Conservation (phyloP, 2,113 vertebrate genomes). For the Xyliphius kryptos region DNA sequence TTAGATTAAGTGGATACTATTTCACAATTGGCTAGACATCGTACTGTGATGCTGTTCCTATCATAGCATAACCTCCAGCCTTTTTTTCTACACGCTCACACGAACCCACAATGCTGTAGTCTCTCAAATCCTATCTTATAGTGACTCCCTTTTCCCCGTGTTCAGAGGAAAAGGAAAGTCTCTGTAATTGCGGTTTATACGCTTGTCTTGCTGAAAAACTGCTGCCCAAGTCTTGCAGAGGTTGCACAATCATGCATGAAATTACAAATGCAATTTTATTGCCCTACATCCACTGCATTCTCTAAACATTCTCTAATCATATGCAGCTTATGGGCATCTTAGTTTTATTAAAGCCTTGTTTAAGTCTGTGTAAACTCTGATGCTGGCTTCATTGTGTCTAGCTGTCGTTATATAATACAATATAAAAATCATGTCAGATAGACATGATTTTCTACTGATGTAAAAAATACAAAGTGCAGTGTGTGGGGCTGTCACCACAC, state of each 20-base stretch:
- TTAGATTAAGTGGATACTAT: slow-evolving; percentile 17
- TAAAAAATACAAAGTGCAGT: background rate
- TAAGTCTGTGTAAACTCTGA: slow-evolving; percentile 25
- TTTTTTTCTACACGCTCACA: slow-evolving; percentile 6
- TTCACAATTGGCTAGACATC: slow-evolving; percentile 15
- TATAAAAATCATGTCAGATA: background rate
- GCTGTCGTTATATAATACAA: background rate
- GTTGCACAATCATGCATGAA: slow-evolving; percentile 67
- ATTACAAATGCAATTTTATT: slow-evolving; percentile 77
- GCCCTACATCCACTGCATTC: slow-evolving; percentile 67
- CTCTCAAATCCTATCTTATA: slow-evolving; percentile 24
- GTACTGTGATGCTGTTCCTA: background rate
- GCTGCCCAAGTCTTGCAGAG: slow-evolving; percentile 61
- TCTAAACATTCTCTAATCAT: slow-evolving; percentile 64
- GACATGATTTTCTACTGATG: background rate
- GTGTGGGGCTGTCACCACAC: too few species aligned
- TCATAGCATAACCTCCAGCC: slow-evolving; percentile 25
- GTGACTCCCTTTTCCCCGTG: slow-evolving; percentile 22
- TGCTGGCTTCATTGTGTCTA: slow-evolving; percentile 2
- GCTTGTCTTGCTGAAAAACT: slow-evolving; percentile 73
- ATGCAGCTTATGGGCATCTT: slow-evolving; percentile 53
- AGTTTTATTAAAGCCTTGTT: slow-evolving; percentile 54
- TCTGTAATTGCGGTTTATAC: slow-evolving; percentile 67
- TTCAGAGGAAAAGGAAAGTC: slow-evolving; percentile 47
- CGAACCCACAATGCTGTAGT: slow-evolving; percentile 10